A percentile compares a stretch with the other conserved stretches of the same genome.
These are phyloP conservation scores for Plebejus argus DNA, from an alignment of 2,888 invertebrate species.

Conservation along the genomic window DNA sequence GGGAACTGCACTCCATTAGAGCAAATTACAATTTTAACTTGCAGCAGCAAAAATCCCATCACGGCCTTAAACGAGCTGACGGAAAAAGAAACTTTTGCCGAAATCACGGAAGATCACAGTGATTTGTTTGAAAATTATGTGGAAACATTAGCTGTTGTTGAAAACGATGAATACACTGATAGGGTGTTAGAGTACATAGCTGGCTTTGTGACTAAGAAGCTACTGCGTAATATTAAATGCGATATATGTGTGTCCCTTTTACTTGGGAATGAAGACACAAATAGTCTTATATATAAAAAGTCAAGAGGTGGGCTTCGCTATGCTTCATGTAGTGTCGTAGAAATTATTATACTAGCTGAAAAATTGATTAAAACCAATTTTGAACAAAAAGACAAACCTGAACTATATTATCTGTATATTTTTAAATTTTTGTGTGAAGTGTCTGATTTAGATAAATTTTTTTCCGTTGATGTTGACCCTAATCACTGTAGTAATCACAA, in stretches of 20 bases:
- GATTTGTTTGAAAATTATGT: not conserved
- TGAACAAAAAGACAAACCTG: not conserved
- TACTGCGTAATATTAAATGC: not conserved
- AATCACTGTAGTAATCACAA: no score
- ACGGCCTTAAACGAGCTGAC: constrained; percentile 10
- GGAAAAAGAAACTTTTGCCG: constrained; percentile 25
- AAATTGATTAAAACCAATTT: not conserved
- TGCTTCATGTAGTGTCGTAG: not conserved
- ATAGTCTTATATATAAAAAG: not conserved
- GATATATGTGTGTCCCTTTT: not conserved
- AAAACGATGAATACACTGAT: not conserved
- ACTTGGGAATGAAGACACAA: constrained; percentile 1
- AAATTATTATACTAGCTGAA: not conserved
- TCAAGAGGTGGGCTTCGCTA: no score
- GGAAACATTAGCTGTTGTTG: not conserved
- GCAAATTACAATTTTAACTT: constrained; percentile 40
- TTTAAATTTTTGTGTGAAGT: constrained; percentile 11
- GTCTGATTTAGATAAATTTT: no score
- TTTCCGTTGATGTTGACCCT: no score
- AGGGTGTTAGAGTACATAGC: not conserved
- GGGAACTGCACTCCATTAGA: constrained; percentile 39
- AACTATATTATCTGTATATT: constrained; percentile 2
- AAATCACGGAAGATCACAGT: not conserved
- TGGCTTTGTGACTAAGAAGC: not conserved
- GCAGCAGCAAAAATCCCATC: constrained; percentile 36